Evolutionary conservation across 2,888 invertebrate genomes (phyloP).

Genomic region (Endomychus coccineus): DNA sequence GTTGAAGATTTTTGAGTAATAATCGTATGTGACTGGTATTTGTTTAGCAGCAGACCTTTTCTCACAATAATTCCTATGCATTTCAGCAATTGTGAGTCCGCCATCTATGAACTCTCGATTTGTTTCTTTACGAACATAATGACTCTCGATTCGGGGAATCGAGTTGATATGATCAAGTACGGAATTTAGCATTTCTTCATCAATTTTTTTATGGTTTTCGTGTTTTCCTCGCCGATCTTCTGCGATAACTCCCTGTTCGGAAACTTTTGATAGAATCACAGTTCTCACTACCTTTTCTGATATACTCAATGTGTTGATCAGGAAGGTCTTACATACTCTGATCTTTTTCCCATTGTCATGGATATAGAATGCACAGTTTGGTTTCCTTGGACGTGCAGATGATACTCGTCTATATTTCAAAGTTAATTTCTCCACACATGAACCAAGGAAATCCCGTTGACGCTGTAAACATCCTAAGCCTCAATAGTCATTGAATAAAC

Average conservation of each 20-base stretch:
- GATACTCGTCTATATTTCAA: slow-evolving; percentile 12
- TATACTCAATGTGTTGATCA: slow-evolving; percentile 20
- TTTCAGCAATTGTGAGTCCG: slow-evolving; percentile 20
- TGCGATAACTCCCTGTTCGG: too few relatives aligned
- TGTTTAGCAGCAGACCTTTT: too few relatives aligned
- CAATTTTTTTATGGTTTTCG: slow-evolving; percentile 22
- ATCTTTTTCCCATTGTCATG: slow-evolving; percentile 8
- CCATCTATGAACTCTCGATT: slow-evolving; percentile 25
- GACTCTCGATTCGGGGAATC: slow-evolving; percentile 23
- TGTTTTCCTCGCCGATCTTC: slow-evolving; percentile 24
- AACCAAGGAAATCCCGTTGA: too few relatives aligned
- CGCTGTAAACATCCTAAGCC: too few relatives aligned
- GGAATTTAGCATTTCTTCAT: slow-evolving; percentile 18
- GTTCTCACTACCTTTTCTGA: slow-evolving; percentile 17
- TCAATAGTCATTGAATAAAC: too few relatives aligned
- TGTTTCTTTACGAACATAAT: slow-evolving; percentile 25
- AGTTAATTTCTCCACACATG: slow-evolving; percentile 11
- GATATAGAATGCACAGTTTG: slow-evolving; percentile 13
- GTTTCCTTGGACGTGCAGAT: slow-evolving; percentile 9
- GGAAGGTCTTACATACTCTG: slow-evolving; percentile 13
- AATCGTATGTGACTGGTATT: neutral
- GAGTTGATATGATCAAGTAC: slow-evolving; percentile 25
- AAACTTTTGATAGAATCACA: slow-evolving; percentile 8
- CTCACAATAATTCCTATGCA: slow-evolving; percentile 25
- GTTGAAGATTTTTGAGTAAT: neutral